Conservation (phyloP, 2,888 invertebrate genomes). For the Sussaba pulchella region DNA sequence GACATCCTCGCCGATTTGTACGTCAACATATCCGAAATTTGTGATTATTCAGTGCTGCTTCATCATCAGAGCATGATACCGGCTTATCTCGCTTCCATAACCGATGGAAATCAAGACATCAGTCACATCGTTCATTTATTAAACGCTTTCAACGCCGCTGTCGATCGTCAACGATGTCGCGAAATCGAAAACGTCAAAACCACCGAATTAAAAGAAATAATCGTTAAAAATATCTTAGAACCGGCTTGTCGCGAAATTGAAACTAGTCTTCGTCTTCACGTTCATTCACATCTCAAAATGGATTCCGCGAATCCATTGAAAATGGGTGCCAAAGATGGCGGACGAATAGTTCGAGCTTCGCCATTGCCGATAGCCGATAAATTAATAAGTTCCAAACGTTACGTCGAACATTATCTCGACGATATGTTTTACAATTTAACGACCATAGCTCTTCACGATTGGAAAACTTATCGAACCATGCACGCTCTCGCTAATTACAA, state of each 20-base stretch:
- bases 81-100: slow-evolving; percentile 78
- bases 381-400: slow-evolving; percentile 80
- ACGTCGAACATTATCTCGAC: slow-evolving; percentile 96
- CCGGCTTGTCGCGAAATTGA: slow-evolving; percentile 95
- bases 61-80: slow-evolving; percentile 82
- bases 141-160: slow-evolving; percentile 78
- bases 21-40: slow-evolving; percentile 72
- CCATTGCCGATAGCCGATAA: slow-evolving; percentile 74
- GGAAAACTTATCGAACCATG: slow-evolving; percentile 99
- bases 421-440: slow-evolving; percentile 98
- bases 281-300: slow-evolving; percentile 95
- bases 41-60: slow-evolving; percentile 80
- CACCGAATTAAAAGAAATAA: slow-evolving; percentile 80
- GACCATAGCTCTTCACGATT: slow-evolving; percentile 98
- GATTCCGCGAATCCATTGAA: slow-evolving; percentile 91
- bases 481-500: slow-evolving; percentile 95
- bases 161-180: slow-evolving; percentile 72
- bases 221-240: slow-evolving; percentile 87
- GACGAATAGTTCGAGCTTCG: slow-evolving; percentile 83
- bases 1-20: slow-evolving; percentile 79
- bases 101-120: slow-evolving; percentile 76
- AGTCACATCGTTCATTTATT: slow-evolving; percentile 79
- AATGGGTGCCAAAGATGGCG: slow-evolving; percentile 87
- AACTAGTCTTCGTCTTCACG: slow-evolving; percentile 95
- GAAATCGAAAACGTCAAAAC: slow-evolving; percentile 69